These are phyloP conservation scores for Pelecanoides urinatrix DNA, from an alignment of 2,113 vertebrate species.

Conservation along the genomic window DNA sequence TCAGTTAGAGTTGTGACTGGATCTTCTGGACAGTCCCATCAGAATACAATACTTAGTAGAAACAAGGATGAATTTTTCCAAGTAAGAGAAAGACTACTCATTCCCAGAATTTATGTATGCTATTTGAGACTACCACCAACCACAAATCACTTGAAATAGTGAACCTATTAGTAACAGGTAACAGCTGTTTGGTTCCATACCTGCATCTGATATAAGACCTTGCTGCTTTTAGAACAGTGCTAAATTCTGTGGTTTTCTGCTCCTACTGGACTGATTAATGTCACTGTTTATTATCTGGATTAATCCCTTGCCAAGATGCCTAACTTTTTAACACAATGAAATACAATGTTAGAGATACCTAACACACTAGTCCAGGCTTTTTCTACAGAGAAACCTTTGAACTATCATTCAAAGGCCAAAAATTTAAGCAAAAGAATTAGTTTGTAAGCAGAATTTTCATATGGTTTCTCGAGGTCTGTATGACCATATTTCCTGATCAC, in stretches of 20 bases:
- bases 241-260: not conserved
- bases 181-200: not conserved
- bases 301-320: not conserved
- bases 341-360: not conserved
- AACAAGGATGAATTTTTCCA: not conserved
- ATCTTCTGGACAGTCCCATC: not conserved
- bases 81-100: not conserved
- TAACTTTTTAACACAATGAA: not conserved
- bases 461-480: not conserved
- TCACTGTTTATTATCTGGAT: not conserved
- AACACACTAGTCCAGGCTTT: accelerated
- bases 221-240: not conserved
- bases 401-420: not conserved
- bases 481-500: not conserved
- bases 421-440: not conserved
- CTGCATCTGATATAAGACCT: not conserved
- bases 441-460: not conserved
- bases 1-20: not conserved
- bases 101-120: not conserved
- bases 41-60: not conserved
- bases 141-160: not conserved
- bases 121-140: not conserved
- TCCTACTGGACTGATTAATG: not conserved
- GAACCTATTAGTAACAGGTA: not conserved
- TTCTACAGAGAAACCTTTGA: not conserved